These are phyloP conservation scores for Turritopsis dohrnii DNA, from an alignment of 30 jellyfish, hydroid and myxozoan genomes.

Conservation along the genomic window DNA sequence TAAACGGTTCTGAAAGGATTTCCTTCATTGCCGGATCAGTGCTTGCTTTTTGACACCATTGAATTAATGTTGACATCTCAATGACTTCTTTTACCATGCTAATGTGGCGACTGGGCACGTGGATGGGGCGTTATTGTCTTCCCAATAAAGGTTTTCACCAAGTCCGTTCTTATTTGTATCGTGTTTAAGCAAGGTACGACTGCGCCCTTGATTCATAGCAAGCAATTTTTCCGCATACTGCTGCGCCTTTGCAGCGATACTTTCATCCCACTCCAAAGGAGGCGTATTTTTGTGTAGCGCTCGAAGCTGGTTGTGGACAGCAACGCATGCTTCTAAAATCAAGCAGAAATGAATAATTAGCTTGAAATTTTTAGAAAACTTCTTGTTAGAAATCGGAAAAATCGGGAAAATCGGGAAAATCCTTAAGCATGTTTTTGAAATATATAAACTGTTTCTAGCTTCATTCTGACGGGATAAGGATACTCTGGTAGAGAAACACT, in stretches of 20 bases:
- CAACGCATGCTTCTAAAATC: not conserved
- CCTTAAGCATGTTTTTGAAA: too few relatives aligned
- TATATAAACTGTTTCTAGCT: not conserved
- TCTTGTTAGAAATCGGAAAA: too few relatives aligned
- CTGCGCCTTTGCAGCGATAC: slow-evolving; percentile 17
- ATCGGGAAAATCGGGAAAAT: too few relatives aligned
- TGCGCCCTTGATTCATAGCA: not conserved
- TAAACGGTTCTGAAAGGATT: too few relatives aligned
- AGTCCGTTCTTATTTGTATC: not conserved
- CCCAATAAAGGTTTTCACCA: slow-evolving; percentile 18
- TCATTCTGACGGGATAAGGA: too few relatives aligned
- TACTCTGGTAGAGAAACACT: too few relatives aligned
- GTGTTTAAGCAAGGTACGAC: not conserved
- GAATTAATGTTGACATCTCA: too few relatives aligned
- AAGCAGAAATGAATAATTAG: too few relatives aligned
- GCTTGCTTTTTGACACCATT: too few relatives aligned
- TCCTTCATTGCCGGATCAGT: too few relatives aligned
- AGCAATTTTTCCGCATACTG: slow-evolving; percentile 14
- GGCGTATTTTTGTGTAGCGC: slow-evolving; percentile 17
- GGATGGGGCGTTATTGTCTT: not conserved
- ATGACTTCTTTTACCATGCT: slow-evolving; percentile 5
- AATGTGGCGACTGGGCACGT: slow-evolving; percentile 4
- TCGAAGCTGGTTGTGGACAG: slow-evolving; percentile 12
- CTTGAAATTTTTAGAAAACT: too few relatives aligned
- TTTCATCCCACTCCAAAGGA: slow-evolving; percentile 22